Evolutionary conservation across 2,797 vertebrate species (phyloP), one percentile per base, ranked within the genome.

Genomic region (Emydoidea blandingii): DNA sequence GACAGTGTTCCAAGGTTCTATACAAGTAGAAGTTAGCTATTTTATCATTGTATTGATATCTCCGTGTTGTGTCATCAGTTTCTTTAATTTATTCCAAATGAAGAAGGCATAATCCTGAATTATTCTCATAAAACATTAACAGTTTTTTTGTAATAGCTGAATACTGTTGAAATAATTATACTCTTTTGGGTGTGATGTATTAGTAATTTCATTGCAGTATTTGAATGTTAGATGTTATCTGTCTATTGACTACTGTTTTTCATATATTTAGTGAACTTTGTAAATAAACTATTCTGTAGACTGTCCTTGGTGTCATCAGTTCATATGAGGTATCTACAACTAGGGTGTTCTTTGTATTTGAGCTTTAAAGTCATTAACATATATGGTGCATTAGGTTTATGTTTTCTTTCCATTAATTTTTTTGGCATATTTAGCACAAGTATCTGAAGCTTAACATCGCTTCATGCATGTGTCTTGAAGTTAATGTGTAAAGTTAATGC

Each of bases 151-250:
- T 81, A n/a, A 91, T 92, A 59, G 53, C 74, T 91, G 84, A 83
- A 29, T 97, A 94, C 95, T 92, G 94, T 92, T 95, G 79, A 87
- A 94, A 96, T 95, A 90, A 82, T 97, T 95, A 92, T 83, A 49
- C 87, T 94, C 89, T 93, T 41, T 44, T 87, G 79, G 94, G 83
- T 92, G 80, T 62, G 54, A 96, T 90, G 37, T 81, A 85, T 88
- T 89, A 94, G 94, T 85, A 87, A 85, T 95, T 91, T 92, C 89
- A 41, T 25, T 93, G 86, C 81, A 91, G n/a, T 79, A 83, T 93
- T 92, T n/a, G 81, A 87, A 84, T 87, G 62, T 50, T 62, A 96
- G 84, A 59, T 83, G 23, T 91, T 89, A 81, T 95, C 94, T 94
- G 74, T 80, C 18, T 88, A 89, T 95, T 97, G 95, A 90, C 91